Conservation (phyloP, 2,888 invertebrate species). For the Dascillus cervinus region DNA sequence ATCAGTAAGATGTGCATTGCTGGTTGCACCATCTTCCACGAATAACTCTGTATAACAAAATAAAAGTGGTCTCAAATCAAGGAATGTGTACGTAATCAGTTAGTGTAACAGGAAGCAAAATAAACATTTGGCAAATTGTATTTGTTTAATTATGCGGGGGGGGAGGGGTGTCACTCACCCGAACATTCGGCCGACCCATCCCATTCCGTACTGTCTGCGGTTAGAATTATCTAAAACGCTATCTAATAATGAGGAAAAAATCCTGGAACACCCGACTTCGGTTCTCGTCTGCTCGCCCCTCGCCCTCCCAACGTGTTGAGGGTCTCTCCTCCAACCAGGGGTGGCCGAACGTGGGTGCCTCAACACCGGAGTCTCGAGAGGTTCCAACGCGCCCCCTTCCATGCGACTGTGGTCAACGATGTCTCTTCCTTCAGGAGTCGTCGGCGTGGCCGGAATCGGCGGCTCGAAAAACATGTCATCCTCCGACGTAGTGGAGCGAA, state of each 20-base stretch:
- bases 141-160: not conserved
- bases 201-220: slow-evolving; percentile 77
- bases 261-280: slow-evolving; percentile 57
- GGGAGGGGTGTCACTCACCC: slow-evolving; percentile 45
- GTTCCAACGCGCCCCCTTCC: slow-evolving; percentile 37
- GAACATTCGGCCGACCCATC: slow-evolving; percentile 71
- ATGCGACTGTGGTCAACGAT: slow-evolving; percentile 21
- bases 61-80: no score
- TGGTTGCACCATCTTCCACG: no score
- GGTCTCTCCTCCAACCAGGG: slow-evolving; percentile 45
- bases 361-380: slow-evolving; percentile 32
- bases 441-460: slow-evolving; percentile 42
- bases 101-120: no score
- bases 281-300: slow-evolving; percentile 34
- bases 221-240: slow-evolving; percentile 88
- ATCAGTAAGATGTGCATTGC: no score
- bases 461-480: slow-evolving; percentile 14
- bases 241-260: slow-evolving; percentile 71
- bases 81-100: no score
- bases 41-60: no score
- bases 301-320: slow-evolving; percentile 44
- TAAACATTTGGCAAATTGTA: no score
- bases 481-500: slow-evolving; percentile 11
- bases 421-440: slow-evolving; percentile 31
- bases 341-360: slow-evolving; percentile 18